A percentile compares a stretch with the other conserved stretches of the same genome.
Conservation (phyloP, 2,113 vertebrate genomes). For the Otus sunia region DNA sequence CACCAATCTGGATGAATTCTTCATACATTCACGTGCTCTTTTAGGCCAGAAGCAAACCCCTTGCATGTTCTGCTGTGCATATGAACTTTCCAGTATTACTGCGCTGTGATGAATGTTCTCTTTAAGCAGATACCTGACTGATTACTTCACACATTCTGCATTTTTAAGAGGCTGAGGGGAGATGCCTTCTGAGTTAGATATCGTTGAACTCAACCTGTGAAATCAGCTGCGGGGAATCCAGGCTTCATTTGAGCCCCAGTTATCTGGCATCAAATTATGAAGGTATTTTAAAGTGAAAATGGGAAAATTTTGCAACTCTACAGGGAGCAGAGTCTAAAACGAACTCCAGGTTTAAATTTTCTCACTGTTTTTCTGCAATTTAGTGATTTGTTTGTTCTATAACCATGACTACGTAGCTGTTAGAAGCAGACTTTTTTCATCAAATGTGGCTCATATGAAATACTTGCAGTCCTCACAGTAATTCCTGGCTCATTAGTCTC, state of each 20-base stretch:
- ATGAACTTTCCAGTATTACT: not conserved
- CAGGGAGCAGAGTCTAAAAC: not conserved
- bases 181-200: not conserved
- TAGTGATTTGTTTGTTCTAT: conserved; percentile 30
- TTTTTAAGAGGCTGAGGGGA: not conserved
- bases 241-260: not conserved
- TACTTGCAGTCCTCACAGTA: not conserved
- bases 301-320: not conserved
- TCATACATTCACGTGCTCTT: not conserved
- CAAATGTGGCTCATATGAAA: not conserved
- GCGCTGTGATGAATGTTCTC: not conserved
- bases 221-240: not conserved
- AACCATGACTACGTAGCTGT: not conserved
- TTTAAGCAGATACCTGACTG: not conserved
- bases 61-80: not conserved
- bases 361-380: not conserved
- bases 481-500: accelerated
- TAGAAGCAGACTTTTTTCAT: not conserved
- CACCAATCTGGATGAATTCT: not conserved
- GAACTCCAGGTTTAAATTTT: not conserved
- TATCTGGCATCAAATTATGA: not conserved
- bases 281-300: not conserved
- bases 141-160: not conserved
- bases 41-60: not conserved
- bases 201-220: not conserved